Evolutionary conservation across 2,888 invertebrate species (phyloP).

Genomic region (Teleiodes luculella): DNA sequence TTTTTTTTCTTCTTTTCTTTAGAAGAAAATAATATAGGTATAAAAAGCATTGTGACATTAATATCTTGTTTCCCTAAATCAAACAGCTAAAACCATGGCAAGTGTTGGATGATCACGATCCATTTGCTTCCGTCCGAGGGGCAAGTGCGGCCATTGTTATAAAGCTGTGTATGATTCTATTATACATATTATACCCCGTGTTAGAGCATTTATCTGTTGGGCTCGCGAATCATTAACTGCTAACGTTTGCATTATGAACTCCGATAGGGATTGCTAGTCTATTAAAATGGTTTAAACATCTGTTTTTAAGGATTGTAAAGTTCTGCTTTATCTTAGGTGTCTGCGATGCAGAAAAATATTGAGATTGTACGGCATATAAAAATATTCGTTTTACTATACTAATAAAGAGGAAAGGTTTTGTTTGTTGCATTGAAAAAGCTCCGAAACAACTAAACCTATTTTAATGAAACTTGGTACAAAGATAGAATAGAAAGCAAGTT

Average conservation of each 20-base stretch:
- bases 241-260: slow-evolving; percentile 46
- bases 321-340: no score
- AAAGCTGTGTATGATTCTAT: slow-evolving; percentile 41
- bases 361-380: no score
- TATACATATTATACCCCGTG: slow-evolving; percentile 36
- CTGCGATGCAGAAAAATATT: no score
- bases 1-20: no score
- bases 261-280: slow-evolving; percentile 15
- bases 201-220: slow-evolving; percentile 52
- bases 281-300: slow-evolving; percentile 18
- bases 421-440: no score
- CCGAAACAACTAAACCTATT: no score
- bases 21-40: no score
- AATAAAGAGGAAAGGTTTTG: no score
- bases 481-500: no score
- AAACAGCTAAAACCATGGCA: slow-evolving; percentile 29
- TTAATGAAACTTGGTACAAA: no score
- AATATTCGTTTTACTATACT: no score
- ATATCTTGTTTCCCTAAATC: no score
- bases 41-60: not conserved
- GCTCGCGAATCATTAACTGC: slow-evolving; percentile 53
- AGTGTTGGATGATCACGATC: slow-evolving; percentile 45
- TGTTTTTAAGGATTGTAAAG: slow-evolving; percentile 11
- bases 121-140: slow-evolving; percentile 57
- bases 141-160: slow-evolving; percentile 60